phyloP scores from a whole-genome alignment of 2,797 vertebrate species.

The Heterohyrax brucei region DNA sequence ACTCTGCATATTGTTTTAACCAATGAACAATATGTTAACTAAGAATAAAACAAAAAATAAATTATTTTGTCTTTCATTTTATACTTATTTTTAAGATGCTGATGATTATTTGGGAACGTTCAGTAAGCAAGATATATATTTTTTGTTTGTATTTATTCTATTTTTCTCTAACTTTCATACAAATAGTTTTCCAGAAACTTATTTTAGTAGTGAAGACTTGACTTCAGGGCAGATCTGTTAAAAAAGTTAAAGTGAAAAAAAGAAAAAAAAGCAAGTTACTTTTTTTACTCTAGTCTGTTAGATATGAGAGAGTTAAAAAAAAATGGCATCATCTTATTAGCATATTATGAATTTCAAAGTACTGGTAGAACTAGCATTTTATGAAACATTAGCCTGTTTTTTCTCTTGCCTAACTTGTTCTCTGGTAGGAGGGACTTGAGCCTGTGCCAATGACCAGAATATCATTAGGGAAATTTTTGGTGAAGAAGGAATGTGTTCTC shows the following conservation, averaged over 20 bases:
- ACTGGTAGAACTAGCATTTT: background rate
- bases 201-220: slow-evolving; percentile 6
- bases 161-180: background rate
- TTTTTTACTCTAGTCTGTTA: background rate
- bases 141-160: slow-evolving; percentile 34
- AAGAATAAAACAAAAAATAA: slow-evolving; percentile 24
- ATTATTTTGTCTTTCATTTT: background rate
- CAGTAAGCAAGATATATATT: background rate
- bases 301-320: background rate
- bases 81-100: background rate
- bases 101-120: background rate
- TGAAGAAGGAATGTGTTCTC: background rate
- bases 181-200: background rate
- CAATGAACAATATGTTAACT: background rate
- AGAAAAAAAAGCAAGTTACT: background rate
- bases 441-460: background rate
- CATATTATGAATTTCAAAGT: background rate
- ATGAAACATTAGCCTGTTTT: background rate
- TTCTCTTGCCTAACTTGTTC: background rate
- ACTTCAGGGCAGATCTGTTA: slow-evolving; percentile 29
- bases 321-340: background rate
- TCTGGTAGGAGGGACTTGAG: background rate
- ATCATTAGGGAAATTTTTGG: background rate
- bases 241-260: background rate
- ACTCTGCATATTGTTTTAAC: slow-evolving; percentile 34